Evolutionary conservation across 1,140 invertebrate species (phyloP), one percentile per base, ranked within the genome.

Genomic region (Zaprionus camerounensis): DNA sequence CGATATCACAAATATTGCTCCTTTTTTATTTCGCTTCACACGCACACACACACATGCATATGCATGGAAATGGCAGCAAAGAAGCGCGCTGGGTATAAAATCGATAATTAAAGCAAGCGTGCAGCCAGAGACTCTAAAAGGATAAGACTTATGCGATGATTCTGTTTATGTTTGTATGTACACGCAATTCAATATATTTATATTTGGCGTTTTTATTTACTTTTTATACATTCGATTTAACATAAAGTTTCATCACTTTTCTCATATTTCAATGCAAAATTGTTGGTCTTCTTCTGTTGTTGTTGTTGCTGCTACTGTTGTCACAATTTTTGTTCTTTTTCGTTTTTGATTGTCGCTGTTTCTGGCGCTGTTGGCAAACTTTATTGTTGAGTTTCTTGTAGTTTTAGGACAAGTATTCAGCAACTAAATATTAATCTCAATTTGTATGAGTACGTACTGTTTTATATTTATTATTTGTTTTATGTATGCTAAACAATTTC

Each of bases 41-140:
- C 44, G 51, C 41, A 62, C 51, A 38, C 6, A 38, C 15, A 57
- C 17, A 67, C 22, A 34, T 22, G 28, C 36, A 63, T 28, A 46
- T 44, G 17, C 15, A 44, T 49, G 11, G 22, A 24, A 20, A 51
- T 34, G 46, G 46, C 20, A 63, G 26, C 59, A 28, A 71, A 71
- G 72, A 75, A 68, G 59, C 72, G 59, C 68, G 72, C 59, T 59
- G 72, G 59, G 67, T 55, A 61, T 44, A 76, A 76, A 76, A 76
- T 76, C 73, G 61, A 76, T 76, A 76, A 65, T 71, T 53, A 71
- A 63, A 53, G 56, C 58, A 55, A 70, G 51, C 58, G 66, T 64
- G 31, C 51, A 22, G 38, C 72, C 72, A 49, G 28, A 53, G 31
- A 24, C 51, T 51, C n/a, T 20, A n/a, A 63, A 64, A 75, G 56